Base-by-base conservation (phyloP, 1,140 invertebrate genomes). In the Ceratina calcarata region DNA sequence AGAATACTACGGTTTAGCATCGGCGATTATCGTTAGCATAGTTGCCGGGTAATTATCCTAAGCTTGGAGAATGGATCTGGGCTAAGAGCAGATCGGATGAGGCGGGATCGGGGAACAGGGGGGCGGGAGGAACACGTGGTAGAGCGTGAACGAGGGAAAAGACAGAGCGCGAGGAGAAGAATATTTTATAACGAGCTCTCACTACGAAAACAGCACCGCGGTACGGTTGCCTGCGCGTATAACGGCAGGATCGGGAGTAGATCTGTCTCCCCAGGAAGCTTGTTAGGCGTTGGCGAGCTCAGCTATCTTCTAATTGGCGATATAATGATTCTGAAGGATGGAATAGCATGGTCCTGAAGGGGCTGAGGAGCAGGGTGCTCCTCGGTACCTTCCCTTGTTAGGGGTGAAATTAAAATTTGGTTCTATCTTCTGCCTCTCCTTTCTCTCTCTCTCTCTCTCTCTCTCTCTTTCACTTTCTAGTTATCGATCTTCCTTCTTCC, bases 321-420 rank as follows among this genome's bases (percentile, higher is more conserved):
- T 93, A 93, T 93, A 93, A 93, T 93, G 92, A 93, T 93, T 91
- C 89, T 92, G 90, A 92, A 92, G 92, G 91, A 93, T 93, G 89
- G 90, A 92, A 91, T 90, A 91, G 89, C 83, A 80, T 89, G 84
- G 89, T 88, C 87, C 86, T 90, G 88, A 91, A 92, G 90, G 87
- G 88, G 88, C 83, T 74, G 86, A 87, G 76, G 83, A 88, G 88
- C 84, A 88, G 37, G 3, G 3, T 45, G 37, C 37, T 45, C 88
- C 87, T 88, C 85, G 75, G 79, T 88, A 82, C 85, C 82, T 88
- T 89, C 85, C 85, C 91, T 92, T 91, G 91, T 92, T 92, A 92
- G 88, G 86, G 87, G 69, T 86, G 84, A 87, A 92, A 92, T 91
- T 91, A 92, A 92, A 93, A 93, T 93, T 93, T 89, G 91, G 90